Conservation (phyloP, 2,888 invertebrate genomes). For the Amblyjoppa fuscipennis region DNA sequence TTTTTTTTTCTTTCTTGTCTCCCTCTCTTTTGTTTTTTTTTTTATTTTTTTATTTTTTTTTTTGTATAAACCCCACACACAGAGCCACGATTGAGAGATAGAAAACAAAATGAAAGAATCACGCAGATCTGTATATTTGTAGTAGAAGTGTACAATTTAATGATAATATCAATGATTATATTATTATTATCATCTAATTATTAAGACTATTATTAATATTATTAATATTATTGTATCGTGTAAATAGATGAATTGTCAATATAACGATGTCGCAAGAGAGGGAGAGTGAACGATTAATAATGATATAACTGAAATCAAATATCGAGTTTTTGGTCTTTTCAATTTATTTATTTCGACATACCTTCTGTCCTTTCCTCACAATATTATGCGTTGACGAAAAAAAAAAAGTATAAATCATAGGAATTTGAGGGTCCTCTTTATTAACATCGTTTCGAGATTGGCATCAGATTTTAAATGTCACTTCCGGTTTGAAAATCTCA, state of each 20-base stretch:
- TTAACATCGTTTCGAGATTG: background rate
- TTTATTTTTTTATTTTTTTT: slow-evolving; percentile 18
- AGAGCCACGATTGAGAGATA: slow-evolving; percentile 9
- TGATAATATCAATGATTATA: slow-evolving; percentile 77
- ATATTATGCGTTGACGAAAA: background rate
- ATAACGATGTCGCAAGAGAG: slow-evolving; percentile 79
- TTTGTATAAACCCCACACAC: slow-evolving; percentile 51
- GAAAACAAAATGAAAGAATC: slow-evolving; percentile 67
- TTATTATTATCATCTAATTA: slow-evolving; percentile 78
- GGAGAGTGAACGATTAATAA: slow-evolving; percentile 83
- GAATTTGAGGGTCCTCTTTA: background rate
- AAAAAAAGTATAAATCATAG: background rate
- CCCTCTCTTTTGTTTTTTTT: slow-evolving; percentile 11
- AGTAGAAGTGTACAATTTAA: slow-evolving; percentile 81
- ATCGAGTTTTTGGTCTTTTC: slow-evolving; percentile 36
- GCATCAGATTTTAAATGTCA: background rate
- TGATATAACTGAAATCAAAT: slow-evolving; percentile 80
- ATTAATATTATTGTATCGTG: slow-evolving; percentile 76
- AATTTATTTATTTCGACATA: slow-evolving; percentile 42
- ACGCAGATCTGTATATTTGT: slow-evolving; percentile 84
- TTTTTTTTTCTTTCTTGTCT: slow-evolving; percentile 21
- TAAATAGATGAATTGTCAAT: slow-evolving; percentile 83
- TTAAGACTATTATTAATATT: slow-evolving; percentile 73
- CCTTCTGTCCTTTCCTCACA: slow-evolving; percentile 7
- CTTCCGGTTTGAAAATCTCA: background rate